Conservation (phyloP, 35 echinoderm and acorn worm species). For the Hemicentrotus pulcherrimus region DNA sequence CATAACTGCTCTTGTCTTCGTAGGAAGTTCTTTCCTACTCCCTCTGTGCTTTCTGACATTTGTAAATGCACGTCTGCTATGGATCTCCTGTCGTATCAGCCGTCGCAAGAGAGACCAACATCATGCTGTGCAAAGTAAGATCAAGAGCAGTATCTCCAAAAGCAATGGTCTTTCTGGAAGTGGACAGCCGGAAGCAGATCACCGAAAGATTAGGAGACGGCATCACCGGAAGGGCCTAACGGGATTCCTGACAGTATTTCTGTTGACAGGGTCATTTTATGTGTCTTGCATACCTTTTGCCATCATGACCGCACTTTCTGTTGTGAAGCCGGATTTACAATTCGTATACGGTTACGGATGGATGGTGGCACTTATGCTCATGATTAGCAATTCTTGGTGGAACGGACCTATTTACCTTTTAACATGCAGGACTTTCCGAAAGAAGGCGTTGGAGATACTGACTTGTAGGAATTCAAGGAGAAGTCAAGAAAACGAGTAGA, state of each 20-base stretch:
- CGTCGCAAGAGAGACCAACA: neutral
- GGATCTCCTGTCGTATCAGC: neutral
- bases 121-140: neutral
- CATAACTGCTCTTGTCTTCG: neutral
- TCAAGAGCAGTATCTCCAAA: neutral
- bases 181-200: neutral
- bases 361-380: neutral
- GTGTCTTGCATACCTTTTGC: neutral
- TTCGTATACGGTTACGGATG: neutral
- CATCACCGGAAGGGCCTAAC: neutral
- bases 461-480: neutral
- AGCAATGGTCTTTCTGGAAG: neutral
- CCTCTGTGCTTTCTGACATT: neutral
- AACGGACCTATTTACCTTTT: neutral
- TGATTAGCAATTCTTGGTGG: conserved; percentile 21
- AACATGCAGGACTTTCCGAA: conserved; percentile 6
- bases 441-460: conserved; percentile 6
- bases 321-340: neutral
- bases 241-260: neutral
- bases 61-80: neutral
- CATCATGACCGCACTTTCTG: neutral
- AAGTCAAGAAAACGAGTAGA: neutral
- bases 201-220: neutral
- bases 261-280: neutral
- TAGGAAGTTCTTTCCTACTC: neutral